These are phyloP conservation scores for Clistopyga incitator DNA, from an alignment of 2,888 invertebrate genomes.

Conservation along the genomic window DNA sequence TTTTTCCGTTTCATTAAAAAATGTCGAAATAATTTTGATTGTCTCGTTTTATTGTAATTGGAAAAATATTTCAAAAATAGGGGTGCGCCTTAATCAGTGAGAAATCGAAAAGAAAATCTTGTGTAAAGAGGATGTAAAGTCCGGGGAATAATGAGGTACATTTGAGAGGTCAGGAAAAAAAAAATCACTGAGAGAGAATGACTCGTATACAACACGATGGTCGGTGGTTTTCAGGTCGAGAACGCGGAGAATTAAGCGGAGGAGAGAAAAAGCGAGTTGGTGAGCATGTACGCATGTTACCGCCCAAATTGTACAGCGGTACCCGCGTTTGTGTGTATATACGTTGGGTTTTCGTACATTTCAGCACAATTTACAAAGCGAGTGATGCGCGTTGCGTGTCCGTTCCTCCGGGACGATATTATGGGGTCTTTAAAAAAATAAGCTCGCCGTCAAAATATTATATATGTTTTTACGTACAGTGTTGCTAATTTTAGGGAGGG, in stretches of 20 bases:
- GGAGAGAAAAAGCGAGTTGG: conserved; percentile 21
- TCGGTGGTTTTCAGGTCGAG: conserved; percentile 42
- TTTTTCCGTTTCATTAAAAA: too few species aligned
- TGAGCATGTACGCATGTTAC: conserved; percentile 16
- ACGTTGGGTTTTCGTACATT: conserved; percentile 19
- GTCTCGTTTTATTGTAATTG: too few species aligned
- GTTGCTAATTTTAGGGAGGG: conserved; percentile 4
- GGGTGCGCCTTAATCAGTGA: too few species aligned
- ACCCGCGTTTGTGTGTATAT: conserved; percentile 19
- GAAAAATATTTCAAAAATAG: too few species aligned
- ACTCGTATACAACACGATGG: conserved; percentile 7
- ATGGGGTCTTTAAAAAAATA: background rate
- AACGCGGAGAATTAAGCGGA: conserved; percentile 48
- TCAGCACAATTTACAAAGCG: background rate
- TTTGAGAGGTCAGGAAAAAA: too few species aligned
- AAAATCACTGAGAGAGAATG: background rate
- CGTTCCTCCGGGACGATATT: conserved; percentile 16
- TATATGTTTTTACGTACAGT: conserved; percentile 8
- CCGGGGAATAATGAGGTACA: too few species aligned
- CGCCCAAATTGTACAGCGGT: conserved; percentile 19
- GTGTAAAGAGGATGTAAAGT: too few species aligned
- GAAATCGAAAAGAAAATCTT: too few species aligned
- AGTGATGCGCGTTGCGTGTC: conserved; percentile 27
- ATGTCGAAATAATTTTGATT: too few species aligned
- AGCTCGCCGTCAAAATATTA: background rate